A percentile compares a stretch with the other conserved stretches of the same genome.
Conservation (phyloP, 2,888 invertebrate genomes). For the Hydroisotoma schaefferi region DNA sequence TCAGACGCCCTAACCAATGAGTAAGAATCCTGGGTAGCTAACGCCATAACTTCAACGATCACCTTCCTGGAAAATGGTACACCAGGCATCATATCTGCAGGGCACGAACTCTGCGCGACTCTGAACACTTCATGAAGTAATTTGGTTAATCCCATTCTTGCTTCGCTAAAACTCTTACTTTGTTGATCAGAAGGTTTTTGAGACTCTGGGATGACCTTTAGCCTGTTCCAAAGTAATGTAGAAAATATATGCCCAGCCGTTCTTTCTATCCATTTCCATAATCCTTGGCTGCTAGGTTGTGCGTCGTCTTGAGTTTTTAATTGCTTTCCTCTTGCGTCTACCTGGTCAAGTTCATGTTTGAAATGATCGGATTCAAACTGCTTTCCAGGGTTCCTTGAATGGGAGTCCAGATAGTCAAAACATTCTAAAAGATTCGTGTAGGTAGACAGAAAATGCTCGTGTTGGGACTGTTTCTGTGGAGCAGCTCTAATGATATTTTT, state of each 20-base stretch:
- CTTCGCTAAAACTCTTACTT: too few species aligned
- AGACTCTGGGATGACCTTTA: neutral
- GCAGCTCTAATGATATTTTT: constrained; percentile 18
- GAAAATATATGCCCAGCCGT: neutral
- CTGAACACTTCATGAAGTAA: neutral
- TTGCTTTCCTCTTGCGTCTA: neutral
- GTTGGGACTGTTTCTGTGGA: constrained; percentile 10
- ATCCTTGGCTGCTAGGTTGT: neutral
- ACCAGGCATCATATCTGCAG: neutral
- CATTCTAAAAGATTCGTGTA: constrained; percentile 17
- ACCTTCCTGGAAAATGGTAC: neutral
- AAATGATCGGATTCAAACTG: neutral
- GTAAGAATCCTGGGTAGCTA: neutral
- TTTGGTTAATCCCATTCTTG: neutral
- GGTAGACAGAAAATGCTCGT: constrained; percentile 14
- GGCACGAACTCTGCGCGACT: neutral
- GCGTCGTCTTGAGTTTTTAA: neutral
- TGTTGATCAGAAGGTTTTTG: neutral
- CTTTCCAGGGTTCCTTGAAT: neutral
- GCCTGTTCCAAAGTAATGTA: neutral
- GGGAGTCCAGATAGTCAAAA: neutral
- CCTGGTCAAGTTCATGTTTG: neutral
- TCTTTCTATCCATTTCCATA: neutral
- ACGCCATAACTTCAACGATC: neutral
- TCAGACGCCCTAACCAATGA: neutral